Percentiles rank a stretch among this genome's conserved stretches.
phyloP scores from a whole-genome alignment of 1,140 invertebrate genomes.

The Drosophila watanabei region DNA sequence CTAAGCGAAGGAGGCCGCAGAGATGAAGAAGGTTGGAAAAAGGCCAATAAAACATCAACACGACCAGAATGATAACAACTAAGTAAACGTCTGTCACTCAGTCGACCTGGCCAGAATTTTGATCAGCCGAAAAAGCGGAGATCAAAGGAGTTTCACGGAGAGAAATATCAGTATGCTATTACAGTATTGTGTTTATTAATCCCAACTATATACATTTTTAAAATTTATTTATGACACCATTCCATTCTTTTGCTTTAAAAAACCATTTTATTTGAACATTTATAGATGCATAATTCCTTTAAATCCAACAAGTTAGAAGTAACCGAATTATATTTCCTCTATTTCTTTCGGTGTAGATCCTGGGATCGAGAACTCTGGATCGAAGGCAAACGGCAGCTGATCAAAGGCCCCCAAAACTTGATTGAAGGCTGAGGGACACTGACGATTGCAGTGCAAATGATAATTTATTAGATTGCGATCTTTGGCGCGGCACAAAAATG shows the following conservation, averaged over 20 bases:
- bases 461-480: slow-evolving; percentile 83
- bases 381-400: slow-evolving; percentile 66
- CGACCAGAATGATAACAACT: slow-evolving; percentile 81
- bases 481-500: slow-evolving; percentile 61
- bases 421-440: slow-evolving; percentile 73
- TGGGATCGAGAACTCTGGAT: slow-evolving; percentile 9
- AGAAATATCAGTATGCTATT: not conserved
- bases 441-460: slow-evolving; percentile 83
- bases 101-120: slow-evolving; percentile 76
- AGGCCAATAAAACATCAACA: slow-evolving; percentile 80
- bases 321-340: rapidly evolving
- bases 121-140: slow-evolving; percentile 68
- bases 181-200: no score
- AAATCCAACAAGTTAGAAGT: not conserved
- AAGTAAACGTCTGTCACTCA: slow-evolving; percentile 81
- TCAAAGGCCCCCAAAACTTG: slow-evolving; percentile 74
- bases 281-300: not conserved
- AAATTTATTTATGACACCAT: no score
- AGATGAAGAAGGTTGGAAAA: slow-evolving; percentile 14
- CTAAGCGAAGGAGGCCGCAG: slow-evolving; percentile 16
- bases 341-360: slow-evolving; percentile 2
- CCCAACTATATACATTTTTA: no score
- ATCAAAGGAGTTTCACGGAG: slow-evolving; percentile 21
- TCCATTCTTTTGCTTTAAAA: not conserved
- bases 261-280: not conserved